Percentiles rank a stretch among this genome's conserved stretches.
phyloP scores from a whole-genome alignment of 2,888 invertebrate species.

The Ypsolopha scabrella region DNA sequence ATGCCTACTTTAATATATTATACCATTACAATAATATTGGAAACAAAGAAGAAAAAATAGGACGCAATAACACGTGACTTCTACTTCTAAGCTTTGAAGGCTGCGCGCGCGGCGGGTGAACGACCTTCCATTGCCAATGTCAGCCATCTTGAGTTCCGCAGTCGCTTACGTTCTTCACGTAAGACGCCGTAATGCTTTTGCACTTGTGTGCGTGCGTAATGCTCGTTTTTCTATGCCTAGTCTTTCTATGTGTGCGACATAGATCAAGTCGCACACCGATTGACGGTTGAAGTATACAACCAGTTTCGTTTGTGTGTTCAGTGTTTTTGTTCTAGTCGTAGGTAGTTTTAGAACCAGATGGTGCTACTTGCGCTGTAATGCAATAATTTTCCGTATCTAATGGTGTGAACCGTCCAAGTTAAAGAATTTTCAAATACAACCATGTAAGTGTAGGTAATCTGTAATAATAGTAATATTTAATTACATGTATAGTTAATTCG shows the following conservation, averaged over 20 bases:
- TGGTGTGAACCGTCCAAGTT: not conserved
- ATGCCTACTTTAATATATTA: no score
- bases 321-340: not conserved
- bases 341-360: not conserved
- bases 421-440: no score
- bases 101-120: constrained; percentile 57
- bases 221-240: constrained; percentile 60
- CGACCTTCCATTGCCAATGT: constrained; percentile 68
- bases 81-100: constrained; percentile 60
- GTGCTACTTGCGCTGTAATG: not conserved
- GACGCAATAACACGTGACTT: constrained; percentile 52
- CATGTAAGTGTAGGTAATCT: no score
- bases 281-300: not conserved
- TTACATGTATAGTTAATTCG: no score
- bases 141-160: constrained; percentile 70
- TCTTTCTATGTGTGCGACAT: constrained; percentile 36
- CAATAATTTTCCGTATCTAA: not conserved
- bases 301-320: not conserved
- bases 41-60: constrained; percentile 41
- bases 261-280: constrained; percentile 27
- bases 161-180: constrained; percentile 68
- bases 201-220: constrained; percentile 54
- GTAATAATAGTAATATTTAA: no score
- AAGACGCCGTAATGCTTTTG: constrained; percentile 63
- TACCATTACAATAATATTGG: no score